These are phyloP conservation scores for Microhierax caerulescens DNA, from an alignment of 2,797 vertebrate species.

Conservation along the genomic window DNA sequence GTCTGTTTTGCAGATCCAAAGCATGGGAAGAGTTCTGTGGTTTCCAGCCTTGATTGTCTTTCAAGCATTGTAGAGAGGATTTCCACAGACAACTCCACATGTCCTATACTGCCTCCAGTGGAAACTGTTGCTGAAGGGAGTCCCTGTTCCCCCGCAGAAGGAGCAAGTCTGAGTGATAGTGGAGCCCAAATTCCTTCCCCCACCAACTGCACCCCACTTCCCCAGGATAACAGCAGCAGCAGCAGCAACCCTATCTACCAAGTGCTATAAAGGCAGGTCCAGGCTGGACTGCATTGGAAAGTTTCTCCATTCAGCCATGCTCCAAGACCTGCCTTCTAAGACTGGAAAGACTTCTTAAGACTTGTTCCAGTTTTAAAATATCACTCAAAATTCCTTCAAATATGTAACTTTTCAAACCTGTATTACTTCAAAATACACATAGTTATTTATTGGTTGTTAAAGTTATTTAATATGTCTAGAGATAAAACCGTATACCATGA, in stretches of 20 bases:
- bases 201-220: slow-evolving; percentile 72
- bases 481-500: slow-evolving; percentile 13
- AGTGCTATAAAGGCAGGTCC: slow-evolving; percentile 81
- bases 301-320: neutral
- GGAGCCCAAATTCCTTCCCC: slow-evolving; percentile 69
- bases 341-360: slow-evolving; percentile 22
- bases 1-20: slow-evolving; percentile 77
- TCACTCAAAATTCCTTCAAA: slow-evolving; percentile 66
- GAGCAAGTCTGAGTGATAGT: slow-evolving; percentile 60
- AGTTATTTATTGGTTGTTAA: slow-evolving; percentile 73
- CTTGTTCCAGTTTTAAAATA: slow-evolving; percentile 58
- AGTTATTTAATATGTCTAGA: slow-evolving; percentile 66
- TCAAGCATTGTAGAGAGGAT: slow-evolving; percentile 98
- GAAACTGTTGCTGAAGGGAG: slow-evolving; percentile 75
- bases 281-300: neutral
- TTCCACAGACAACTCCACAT: slow-evolving; percentile 86
- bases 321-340: slow-evolving; percentile 7
- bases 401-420: slow-evolving; percentile 33
- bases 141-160: slow-evolving; percentile 77
- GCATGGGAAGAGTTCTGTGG: slow-evolving; percentile 80
- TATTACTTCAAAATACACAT: slow-evolving; percentile 53
- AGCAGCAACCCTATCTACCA: slow-evolving; percentile 86
- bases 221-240: slow-evolving; percentile 64
- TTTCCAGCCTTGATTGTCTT: slow-evolving; percentile 94
- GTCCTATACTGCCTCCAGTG: slow-evolving; percentile 69